Evolutionary conservation across 2,113 vertebrate species (phyloP), one percentile per base, ranked within the genome.

Genomic region (Neogobius melanostomus): DNA sequence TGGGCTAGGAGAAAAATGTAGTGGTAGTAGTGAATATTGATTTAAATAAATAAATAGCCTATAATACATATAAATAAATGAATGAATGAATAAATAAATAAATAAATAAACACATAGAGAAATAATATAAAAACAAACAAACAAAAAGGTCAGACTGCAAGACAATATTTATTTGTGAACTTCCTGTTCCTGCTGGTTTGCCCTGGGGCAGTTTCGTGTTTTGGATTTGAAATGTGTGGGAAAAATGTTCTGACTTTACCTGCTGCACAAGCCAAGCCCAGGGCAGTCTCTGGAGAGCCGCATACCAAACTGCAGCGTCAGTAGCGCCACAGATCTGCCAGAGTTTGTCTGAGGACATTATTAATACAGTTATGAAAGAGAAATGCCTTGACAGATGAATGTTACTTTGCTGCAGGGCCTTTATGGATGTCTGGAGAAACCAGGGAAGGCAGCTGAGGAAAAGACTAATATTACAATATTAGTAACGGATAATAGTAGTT

Each of bases 171-270:
- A 6, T 11, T 11, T 11, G 10, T 1, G 11, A 43, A 42, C 11
- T 59, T 78, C 12, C 16, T 43, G 46, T 12, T 5, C 42, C 76
- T 59, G 11, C 7, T 15, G 11, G 14, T 59, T 59, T 7, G 11
- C 21, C 50, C 8, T 0, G 44, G 68, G 85, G 53, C 72, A 71
- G 43, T 42, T 45, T 67, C 57, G 42, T 49, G 61, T 68, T 76
- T 67, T 76, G 67, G 36, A 28, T 44, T 12, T 12, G 42, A 2
- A 1, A 5, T 12, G 52, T 65, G 71, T 73, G 74, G 46, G 66
- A 75, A 77, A 70, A 57, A 65, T 15, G n/a, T 10, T 45, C 43
- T 9, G 48, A 11, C 8, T 61, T 82, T 56, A 87, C 76, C 78
- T 82, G 82, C 11, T 65, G 49, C 12, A 9, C 28, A 14, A 70